phyloP scores from a whole-genome alignment of 2,888 invertebrate genomes.

The Eupeodes latifasciatus region DNA sequence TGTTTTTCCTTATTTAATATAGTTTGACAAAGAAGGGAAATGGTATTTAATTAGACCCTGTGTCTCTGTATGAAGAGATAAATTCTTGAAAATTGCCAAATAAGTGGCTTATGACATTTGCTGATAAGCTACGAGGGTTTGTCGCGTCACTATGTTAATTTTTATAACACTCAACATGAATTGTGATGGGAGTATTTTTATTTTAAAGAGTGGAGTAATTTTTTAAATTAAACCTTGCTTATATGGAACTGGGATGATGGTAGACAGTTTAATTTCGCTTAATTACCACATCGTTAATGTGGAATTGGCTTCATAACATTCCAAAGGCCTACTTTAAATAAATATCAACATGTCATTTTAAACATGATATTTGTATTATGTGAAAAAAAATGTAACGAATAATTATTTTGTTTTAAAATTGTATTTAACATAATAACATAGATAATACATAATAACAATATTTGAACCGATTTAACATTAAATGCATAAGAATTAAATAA shows the following conservation, averaged over 20 bases:
- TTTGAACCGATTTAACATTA: too few relatives aligned
- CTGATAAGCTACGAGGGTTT: slow-evolving; percentile 58
- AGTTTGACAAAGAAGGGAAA: slow-evolving; percentile 46
- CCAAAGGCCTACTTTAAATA: slow-evolving; percentile 21
- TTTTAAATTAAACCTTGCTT: slow-evolving; percentile 26
- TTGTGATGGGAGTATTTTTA: background rate
- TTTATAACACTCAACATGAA: slow-evolving; percentile 32
- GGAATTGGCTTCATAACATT: slow-evolving; percentile 2
- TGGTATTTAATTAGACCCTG: slow-evolving; percentile 69
- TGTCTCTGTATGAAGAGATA: slow-evolving; percentile 49
- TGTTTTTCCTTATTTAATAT: background rate
- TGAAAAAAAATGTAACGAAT: background rate
- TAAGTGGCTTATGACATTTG: slow-evolving; percentile 71
- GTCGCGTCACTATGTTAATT: slow-evolving; percentile 58
- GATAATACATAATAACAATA: too few relatives aligned
- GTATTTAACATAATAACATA: background rate
- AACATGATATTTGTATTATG: slow-evolving; percentile 22
- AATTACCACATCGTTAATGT: slow-evolving; percentile 24
- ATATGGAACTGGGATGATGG: background rate
- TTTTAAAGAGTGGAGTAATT: slow-evolving; percentile 34
- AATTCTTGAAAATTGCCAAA: slow-evolving; percentile 67
- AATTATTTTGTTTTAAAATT: background rate
- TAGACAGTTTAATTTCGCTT: slow-evolving; percentile 19
- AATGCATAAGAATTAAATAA: too few relatives aligned
- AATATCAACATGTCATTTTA: slow-evolving; percentile 13